Evolutionary conservation across 2,888 invertebrate genomes (phyloP).

Genomic region (Hydroisotoma schaefferi): DNA sequence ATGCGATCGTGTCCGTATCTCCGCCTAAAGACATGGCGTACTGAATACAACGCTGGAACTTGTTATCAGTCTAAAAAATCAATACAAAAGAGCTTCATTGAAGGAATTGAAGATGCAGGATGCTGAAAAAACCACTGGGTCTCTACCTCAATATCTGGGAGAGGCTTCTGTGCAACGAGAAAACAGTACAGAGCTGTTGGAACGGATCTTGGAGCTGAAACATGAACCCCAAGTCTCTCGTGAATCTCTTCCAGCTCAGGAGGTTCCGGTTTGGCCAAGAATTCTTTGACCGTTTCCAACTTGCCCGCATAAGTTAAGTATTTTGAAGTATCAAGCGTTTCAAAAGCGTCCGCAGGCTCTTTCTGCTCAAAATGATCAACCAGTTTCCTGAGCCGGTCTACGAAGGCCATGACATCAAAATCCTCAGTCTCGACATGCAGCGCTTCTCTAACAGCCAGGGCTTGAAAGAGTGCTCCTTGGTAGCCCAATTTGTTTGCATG

Average conservation of each 20-base stretch:
- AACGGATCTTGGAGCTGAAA: constrained; percentile 65
- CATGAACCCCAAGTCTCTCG: constrained; percentile 58
- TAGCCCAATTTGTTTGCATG: constrained; percentile 57
- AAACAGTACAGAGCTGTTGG: constrained; percentile 71
- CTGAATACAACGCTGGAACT: constrained; percentile 63
- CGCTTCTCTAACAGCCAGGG: constrained; percentile 51
- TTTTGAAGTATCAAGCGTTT: constrained; percentile 14
- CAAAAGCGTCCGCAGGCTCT: constrained; percentile 53
- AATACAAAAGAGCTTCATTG: no score
- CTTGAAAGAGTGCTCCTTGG: constrained; percentile 48
- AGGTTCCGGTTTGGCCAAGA: constrained; percentile 54
- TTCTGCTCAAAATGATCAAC: constrained; percentile 56
- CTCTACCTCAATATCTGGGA: constrained; percentile 56
- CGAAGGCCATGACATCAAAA: constrained; percentile 55
- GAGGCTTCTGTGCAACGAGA: constrained; percentile 57
- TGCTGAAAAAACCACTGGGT: background rate
- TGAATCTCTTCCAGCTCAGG: constrained; percentile 29
- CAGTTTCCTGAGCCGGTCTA: constrained; percentile 56
- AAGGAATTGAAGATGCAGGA: constrained; percentile 15
- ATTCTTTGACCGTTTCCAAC: constrained; percentile 56
- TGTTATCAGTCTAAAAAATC: constrained; percentile 57
- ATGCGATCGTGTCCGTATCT: constrained; percentile 73
- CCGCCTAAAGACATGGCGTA: constrained; percentile 70
- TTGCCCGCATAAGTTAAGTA: constrained; percentile 58
- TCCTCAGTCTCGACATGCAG: constrained; percentile 34